Base-by-base conservation (phyloP, 2,113 vertebrate species). In the Anthoscopus minutus region DNA sequence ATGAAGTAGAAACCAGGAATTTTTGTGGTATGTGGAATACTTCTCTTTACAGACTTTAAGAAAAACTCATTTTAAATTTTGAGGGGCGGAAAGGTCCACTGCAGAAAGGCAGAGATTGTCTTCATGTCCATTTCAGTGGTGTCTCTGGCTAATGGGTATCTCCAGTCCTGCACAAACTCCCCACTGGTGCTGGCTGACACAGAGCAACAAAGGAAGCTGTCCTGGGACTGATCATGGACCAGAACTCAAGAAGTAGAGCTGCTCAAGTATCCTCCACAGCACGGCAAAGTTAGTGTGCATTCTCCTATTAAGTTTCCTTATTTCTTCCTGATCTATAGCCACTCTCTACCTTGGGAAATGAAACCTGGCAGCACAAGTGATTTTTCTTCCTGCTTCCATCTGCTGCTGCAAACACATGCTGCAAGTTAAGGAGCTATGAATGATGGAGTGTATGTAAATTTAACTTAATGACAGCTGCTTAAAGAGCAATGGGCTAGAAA, bases 301-400 rank as follows among this genome's bases (percentile, higher is more conserved):
- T 80, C 76, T 74, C n/a, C 48, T 79, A 6, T 37, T 38, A 40
- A 90, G 21, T 21, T 12, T 88, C n/a, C 38, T 88, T 69, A 44
- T 58, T 74, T 13, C 20, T 79, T 79, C n/a, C 44, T 87, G 70
- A 89, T 84, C 77, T 91, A 76, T 37, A 71, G 73, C 25, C 28
- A 79, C 83, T 57, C 35, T 71, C 69, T 89, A 30, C 77, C 78
- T 72, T 89, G 84, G 84, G 89, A 87, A 88, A 95, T 65, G 66
- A 92, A 94, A 91, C 37, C 25, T 31, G 57, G 84, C 74, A 89
- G 60, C 54, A 53, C 25, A 85, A 57, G 53, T 16, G 50, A 71
- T 94, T 94, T 94, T 97, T 94, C 86, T 86, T 95, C 86, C 57
- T 74, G 57, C 57, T 87, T 93, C 89, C 92, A 91, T 94, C 92